Evolutionary conservation across 2,797 vertebrate species (phyloP).

Genomic region (Pantherophis vulpinus): DNA sequence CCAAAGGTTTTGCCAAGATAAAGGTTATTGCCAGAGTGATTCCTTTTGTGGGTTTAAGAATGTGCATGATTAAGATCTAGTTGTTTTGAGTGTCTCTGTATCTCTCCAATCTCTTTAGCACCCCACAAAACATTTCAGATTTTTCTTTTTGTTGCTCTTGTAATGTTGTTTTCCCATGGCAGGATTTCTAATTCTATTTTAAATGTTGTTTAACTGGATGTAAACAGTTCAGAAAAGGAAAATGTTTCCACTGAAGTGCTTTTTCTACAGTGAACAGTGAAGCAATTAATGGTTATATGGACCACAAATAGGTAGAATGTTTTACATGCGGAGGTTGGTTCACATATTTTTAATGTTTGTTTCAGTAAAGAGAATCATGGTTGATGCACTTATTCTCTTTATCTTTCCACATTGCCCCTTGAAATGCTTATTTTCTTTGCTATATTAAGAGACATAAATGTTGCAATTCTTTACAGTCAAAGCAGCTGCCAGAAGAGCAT

Average conservation of each 20-base stretch:
- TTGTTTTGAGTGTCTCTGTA: background rate
- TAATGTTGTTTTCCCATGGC: background rate
- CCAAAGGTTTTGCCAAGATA: background rate
- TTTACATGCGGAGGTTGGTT: background rate
- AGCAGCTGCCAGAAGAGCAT: conserved; percentile 44
- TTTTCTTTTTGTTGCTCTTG: background rate
- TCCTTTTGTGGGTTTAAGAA: background rate
- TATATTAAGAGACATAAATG: conserved; percentile 36
- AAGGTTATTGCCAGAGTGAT: background rate
- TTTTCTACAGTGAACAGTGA: conserved; percentile 6
- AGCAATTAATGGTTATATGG: conserved; percentile 13
- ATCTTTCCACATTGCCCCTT: conserved; percentile 3
- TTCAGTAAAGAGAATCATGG: conserved; percentile 28
- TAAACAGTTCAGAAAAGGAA: background rate
- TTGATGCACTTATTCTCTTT: conserved; percentile 50
- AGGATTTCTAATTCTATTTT: background rate
- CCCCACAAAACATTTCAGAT: background rate
- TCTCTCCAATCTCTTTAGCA: background rate
- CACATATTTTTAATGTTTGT: conserved; percentile 27
- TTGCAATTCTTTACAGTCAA: conserved; percentile 50
- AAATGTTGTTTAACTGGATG: background rate
- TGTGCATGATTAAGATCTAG: background rate
- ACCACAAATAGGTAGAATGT: conserved; percentile 2
- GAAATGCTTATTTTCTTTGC: conserved; percentile 41
- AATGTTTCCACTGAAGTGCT: background rate